Evolutionary conservation across 2,113 vertebrate genomes (phyloP).

Genomic region (Porphyrio hochstetteri): DNA sequence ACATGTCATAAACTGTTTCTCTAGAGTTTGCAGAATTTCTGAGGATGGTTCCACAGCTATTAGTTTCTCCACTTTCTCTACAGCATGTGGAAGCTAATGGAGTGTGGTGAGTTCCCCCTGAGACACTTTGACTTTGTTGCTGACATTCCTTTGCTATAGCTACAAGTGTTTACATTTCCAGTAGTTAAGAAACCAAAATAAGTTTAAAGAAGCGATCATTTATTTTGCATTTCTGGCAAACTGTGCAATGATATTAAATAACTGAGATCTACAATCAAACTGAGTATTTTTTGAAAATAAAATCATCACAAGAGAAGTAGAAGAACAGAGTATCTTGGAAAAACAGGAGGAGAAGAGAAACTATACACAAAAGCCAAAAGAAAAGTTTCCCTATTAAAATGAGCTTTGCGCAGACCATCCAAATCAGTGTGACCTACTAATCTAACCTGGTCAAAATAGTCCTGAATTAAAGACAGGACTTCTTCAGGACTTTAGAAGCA

Average conservation of each 20-base stretch:
- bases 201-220: neutral
- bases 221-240: neutral
- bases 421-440: neutral
- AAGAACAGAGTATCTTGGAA: neutral
- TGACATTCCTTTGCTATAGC: neutral
- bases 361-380: neutral
- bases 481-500: neutral
- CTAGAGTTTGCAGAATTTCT: neutral
- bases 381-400: neutral
- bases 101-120: neutral
- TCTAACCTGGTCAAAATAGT: neutral
- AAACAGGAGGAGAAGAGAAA: neutral
- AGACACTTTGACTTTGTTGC: neutral
- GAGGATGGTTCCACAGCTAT: neutral
- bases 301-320: neutral
- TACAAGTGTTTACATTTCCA: neutral
- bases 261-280: neutral
- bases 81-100: neutral
- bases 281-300: neutral
- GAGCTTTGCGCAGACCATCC: neutral
- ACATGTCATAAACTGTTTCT: neutral
- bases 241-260: neutral
- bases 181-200: neutral
- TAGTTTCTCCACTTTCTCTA: neutral
- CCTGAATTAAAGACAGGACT: neutral